Conservation (phyloP, 1,140 invertebrate genomes). For the Melanaphis sacchari region DNA sequence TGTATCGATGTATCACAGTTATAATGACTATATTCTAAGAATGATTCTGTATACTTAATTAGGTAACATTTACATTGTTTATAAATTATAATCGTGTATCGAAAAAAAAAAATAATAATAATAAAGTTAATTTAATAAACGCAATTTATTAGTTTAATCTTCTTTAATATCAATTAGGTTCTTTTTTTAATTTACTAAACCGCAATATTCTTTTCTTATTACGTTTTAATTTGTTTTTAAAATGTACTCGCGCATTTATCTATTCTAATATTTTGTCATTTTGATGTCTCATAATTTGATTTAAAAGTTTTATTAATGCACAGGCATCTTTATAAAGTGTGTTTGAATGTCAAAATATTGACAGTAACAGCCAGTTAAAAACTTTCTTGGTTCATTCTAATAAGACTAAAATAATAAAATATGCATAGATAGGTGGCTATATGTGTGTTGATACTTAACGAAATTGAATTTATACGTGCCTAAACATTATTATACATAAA, state of each 20-base stretch:
- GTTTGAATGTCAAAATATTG: neutral
- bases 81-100: neutral
- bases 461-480: neutral
- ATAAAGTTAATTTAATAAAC: neutral
- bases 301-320: too few relatives aligned
- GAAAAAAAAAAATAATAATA: too few relatives aligned
- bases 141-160: neutral
- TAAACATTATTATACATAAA: neutral
- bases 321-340: neutral
- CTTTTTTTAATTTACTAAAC: neutral
- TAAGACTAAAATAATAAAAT: neutral
- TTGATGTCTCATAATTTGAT: neutral
- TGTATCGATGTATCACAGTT: too few relatives aligned
- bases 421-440: neutral
- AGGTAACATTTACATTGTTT: neutral
- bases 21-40: neutral
- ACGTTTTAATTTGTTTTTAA: neutral
- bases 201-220: neutral
- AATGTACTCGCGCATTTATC: neutral
- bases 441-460: too few relatives aligned
- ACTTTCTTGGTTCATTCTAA: neutral
- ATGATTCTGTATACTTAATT: neutral
- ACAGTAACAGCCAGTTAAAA: too few relatives aligned
- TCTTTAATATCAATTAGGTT: neutral
- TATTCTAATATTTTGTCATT: neutral